Conservation (phyloP, 2,888 invertebrate species). For the Gnatocerus cornutus region DNA sequence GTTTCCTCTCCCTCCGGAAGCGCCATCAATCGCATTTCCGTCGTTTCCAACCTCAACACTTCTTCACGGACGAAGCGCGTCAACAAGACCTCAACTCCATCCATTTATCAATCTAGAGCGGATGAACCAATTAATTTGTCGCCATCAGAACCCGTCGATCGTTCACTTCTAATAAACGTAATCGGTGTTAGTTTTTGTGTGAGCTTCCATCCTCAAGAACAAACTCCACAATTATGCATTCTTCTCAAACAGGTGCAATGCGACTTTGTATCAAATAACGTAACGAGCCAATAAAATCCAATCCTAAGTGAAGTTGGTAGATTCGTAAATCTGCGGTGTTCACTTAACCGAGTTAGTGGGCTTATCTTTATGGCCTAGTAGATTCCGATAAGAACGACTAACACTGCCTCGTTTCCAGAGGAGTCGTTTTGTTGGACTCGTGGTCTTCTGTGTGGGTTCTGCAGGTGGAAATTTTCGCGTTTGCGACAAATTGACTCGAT, state of each 20-base stretch:
- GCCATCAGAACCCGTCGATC: constrained; percentile 13
- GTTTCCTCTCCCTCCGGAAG: neutral
- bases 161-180: neutral
- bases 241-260: constrained; percentile 32
- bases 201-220: neutral
- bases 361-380: constrained; percentile 58
- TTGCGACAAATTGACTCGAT: too few species aligned
- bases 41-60: neutral
- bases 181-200: neutral
- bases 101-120: constrained; percentile 34
- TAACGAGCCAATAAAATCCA: constrained; percentile 44
- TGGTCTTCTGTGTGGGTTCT: constrained; percentile 30
- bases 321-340: constrained; percentile 52
- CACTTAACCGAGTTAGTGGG: constrained; percentile 52
- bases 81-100: constrained; percentile 1
- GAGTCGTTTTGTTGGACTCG: constrained; percentile 35
- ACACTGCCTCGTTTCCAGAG: constrained; percentile 52
- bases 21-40: neutral
- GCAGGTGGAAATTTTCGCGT: too few species aligned
- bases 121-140: constrained; percentile 28
- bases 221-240: neutral
- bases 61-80: constrained; percentile 7
- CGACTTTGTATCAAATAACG: constrained; percentile 38
- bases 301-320: constrained; percentile 33
- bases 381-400: constrained; percentile 55